phyloP scores from a whole-genome alignment of 2,888 invertebrate genomes.

The Ectemnius cavifrons region DNA sequence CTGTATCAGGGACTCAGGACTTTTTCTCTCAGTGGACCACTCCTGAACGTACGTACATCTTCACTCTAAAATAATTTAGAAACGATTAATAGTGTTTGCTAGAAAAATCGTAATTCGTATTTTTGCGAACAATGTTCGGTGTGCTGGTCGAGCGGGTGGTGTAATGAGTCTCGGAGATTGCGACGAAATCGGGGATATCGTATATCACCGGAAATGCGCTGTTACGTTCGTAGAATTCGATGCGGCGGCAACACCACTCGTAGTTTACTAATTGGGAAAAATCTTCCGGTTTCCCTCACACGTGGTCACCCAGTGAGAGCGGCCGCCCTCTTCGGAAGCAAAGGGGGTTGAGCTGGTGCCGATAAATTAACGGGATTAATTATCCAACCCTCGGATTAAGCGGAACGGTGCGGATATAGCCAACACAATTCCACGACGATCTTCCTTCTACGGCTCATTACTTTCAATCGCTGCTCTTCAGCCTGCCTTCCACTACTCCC shows the following conservation, averaged over 20 bases:
- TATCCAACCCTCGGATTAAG: constrained; percentile 57
- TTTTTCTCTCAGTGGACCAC: no score
- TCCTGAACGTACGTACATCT: no score
- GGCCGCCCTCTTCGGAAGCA: no score
- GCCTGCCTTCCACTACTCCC: constrained; percentile 14
- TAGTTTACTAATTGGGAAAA: background rate
- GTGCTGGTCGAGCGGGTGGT: no score
- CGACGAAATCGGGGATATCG: constrained; percentile 1
- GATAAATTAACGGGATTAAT: constrained; percentile 66
- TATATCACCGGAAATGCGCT: constrained; percentile 12
- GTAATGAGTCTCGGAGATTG: background rate
- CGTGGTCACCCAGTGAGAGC: constrained; percentile 28
- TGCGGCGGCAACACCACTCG: background rate
- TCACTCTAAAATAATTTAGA: no score
- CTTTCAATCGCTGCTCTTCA: constrained; percentile 72
- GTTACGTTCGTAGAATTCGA: background rate
- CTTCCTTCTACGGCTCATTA: constrained; percentile 72
- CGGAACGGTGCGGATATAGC: constrained; percentile 39
- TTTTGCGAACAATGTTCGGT: no score
- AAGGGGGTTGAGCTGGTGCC: constrained; percentile 16
- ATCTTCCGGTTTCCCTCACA: constrained; percentile 18
- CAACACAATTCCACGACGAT: constrained; percentile 48
- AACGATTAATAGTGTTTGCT: no score
- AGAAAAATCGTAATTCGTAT: no score
- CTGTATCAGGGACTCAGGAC: no score